Evolutionary conservation across 2,888 invertebrate genomes (phyloP), one percentile per base, ranked within the genome.

Genomic region (Pediacus dermestoides): DNA sequence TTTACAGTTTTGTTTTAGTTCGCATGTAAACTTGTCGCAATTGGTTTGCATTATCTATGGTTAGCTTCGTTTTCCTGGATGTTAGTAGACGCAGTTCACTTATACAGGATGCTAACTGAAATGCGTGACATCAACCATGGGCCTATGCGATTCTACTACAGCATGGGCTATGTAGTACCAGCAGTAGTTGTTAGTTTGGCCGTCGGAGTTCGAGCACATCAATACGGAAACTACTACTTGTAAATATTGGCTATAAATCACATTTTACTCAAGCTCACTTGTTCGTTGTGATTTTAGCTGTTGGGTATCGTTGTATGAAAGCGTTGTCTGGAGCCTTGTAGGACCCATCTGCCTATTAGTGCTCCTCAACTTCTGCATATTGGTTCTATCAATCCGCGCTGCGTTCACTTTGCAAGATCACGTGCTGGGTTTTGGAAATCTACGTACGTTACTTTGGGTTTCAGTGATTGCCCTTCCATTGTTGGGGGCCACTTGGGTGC

Each of bases 61-160:
- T 72, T 94, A 61, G 81, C 85, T 15, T 84, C 90, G 8, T 89
- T 94, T 60, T 85, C 85, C 11, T 96, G 96, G 96, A 80, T 88
- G 56, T 80, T 94, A 52, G 87, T 93, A 35, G 93, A 93, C 69
- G 88, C 91, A 16, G 79, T 94, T 53, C 95, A 96, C 70, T 74
- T 95, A 39, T 90, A 95, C 62, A 78, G 96, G 28, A 89, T 95
- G 82, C 72, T 96, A 52, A 91, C 93, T 2, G 95, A 95, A 72
- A 86, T 95, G 77, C 77, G 95, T 2, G 94, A 95, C 69, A 92
- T 96, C 30, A 95, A 96, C 74, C 91, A 93, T 67, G 95, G 92
- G 2, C 87, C 88, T 18, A 89, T 95, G 85, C 77, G 81, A 41
- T 91, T 94, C 65, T 95, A 91, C 66, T 89, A 92, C 55, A 86